A percentile compares a stretch with the other conserved stretches of the same genome.
phyloP scores from a whole-genome alignment of 2,113 vertebrate genomes.

The Microtus richardsoni region DNA sequence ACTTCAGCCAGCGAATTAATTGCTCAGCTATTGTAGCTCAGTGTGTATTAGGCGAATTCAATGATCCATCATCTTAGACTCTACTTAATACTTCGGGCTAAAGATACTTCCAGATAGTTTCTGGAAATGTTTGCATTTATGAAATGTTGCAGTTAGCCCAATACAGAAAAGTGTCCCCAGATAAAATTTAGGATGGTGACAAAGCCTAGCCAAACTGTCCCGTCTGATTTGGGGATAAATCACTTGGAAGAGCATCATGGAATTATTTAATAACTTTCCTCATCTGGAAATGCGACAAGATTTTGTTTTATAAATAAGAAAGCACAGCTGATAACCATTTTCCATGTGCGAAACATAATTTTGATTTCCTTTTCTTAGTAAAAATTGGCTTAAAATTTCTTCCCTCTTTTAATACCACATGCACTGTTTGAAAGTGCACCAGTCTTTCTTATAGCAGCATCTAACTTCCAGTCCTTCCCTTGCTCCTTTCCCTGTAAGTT shows the following conservation, averaged over 20 bases:
- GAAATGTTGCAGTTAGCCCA: neutral
- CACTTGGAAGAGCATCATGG: constrained; percentile 22
- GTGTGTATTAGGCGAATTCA: constrained; percentile 57
- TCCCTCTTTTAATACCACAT: too few species aligned
- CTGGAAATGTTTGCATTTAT: constrained; percentile 29
- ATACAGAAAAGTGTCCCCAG: neutral
- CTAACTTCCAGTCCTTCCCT: neutral
- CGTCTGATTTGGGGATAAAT: constrained; percentile 14
- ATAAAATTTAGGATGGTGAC: neutral
- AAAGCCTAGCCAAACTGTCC: neutral
- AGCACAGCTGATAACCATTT: neutral
- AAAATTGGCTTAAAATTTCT: constrained; percentile 21
- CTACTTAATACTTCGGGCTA: constrained; percentile 44
- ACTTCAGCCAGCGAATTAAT: constrained; percentile 66
- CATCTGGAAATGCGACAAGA: neutral
- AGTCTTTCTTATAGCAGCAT: neutral
- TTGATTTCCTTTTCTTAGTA: constrained; percentile 31
- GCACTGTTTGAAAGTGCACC: neutral
- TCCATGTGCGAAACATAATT: neutral
- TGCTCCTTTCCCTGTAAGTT: neutral
- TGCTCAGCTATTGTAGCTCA: constrained; percentile 46
- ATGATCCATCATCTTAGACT: constrained; percentile 53
- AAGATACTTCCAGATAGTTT: constrained; percentile 37
- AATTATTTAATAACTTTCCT: constrained; percentile 50
- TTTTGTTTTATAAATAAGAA: constrained; percentile 51